Base-by-base conservation (phyloP, 2,888 invertebrate genomes). In the Netelia melanura region DNA sequence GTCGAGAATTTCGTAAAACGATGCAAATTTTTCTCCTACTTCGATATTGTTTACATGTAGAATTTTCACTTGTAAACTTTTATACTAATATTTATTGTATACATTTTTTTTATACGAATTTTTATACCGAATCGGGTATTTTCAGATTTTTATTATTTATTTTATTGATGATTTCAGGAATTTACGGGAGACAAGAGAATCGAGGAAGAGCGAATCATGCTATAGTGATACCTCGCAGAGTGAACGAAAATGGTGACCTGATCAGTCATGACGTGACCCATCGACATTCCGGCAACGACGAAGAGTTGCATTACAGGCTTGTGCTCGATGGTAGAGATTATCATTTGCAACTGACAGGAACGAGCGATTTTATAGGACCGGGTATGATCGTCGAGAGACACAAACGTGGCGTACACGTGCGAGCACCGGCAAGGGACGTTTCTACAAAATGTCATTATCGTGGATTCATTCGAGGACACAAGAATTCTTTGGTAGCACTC, bases 361-460 rank as follows among this genome's bases (percentile, higher is more conserved):
- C 91, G 81, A 89, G 90, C 58, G 90, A 92, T 58, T 92, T 95
- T 82, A 86, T 94, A 52, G 90, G 92, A 1, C 94, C 94, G 30
- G 95, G 95, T 75, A 94, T 97, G 93, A 94, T 97, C 84, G 95
- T 98, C 88, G 98, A 98, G 94, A 95, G 96, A 77, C 96, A 96
- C 91, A 94, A 94, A 87, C 90, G 91, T 30, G 89, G 90, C 43
- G 82, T 91, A 23, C 91, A 90, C 83, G 88, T 91, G 68, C 91
- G 93, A 43, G 62, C 56, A 23, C 92, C 94, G 38, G 93, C 95
- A 71, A 91, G 89, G 86, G 89, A 89, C 87, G 86, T 88, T 84
- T 95, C 95, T 84, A 95, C 95, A 56, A 94, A 95, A 76, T 98
- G 98, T 93, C 98, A 98, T 94, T 98, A 96, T 94, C 96, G 96